Evolutionary conservation across 2,797 vertebrate genomes (phyloP), one percentile per base, ranked within the genome.

Genomic region (Schizothorax lantsangensis): DNA sequence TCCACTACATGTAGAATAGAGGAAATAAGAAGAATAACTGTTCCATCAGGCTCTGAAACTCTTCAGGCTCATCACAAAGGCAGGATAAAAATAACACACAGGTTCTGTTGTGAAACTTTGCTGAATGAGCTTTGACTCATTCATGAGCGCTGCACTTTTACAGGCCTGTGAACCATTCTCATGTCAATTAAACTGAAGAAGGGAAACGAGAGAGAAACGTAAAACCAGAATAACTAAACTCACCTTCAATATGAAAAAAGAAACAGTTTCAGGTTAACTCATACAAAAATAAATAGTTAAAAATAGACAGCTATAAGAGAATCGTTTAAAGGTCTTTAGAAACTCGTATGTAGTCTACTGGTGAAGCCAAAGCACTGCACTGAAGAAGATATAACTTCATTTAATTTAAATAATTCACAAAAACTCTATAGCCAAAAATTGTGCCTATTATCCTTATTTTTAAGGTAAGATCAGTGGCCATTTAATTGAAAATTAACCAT

Each of bases 61-160:
- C 52, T 78, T 40, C 52, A 10, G 54, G 23, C 54, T 12, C 40
- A 43, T 43, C 23, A 11, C 8, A n/a, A 30, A 45, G 38, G n/a
- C 7, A 17, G n/a, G 38, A 64, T 64, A 64, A 43, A 79, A 64
- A 79, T 79, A 79, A 45, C 7, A n/a, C 9, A n/a, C 38, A 11
- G 30, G 36, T 79, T 26, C 23, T 45, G 78, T 26, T 62, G 78
- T 62, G 36, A 79, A 79, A 79, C 57, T 19, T 79, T 11, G 54
- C 36, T 62, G 77, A 79, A 62, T 62, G 57, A 64, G 78, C 15
- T 79, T 79, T 79, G 78, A 79, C 78, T 79, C 78, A 79, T 79
- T 79, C 57, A 59, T 19, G 23, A 79, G 54, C 7, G 21, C 75
- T 78, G 75, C 30, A 4, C 54, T 62, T 62, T 26, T 40, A 40